Evolutionary conservation across 2,113 vertebrate genomes (phyloP), one percentile per base, ranked within the genome.

Genomic region (Nannospalax galili): DNA sequence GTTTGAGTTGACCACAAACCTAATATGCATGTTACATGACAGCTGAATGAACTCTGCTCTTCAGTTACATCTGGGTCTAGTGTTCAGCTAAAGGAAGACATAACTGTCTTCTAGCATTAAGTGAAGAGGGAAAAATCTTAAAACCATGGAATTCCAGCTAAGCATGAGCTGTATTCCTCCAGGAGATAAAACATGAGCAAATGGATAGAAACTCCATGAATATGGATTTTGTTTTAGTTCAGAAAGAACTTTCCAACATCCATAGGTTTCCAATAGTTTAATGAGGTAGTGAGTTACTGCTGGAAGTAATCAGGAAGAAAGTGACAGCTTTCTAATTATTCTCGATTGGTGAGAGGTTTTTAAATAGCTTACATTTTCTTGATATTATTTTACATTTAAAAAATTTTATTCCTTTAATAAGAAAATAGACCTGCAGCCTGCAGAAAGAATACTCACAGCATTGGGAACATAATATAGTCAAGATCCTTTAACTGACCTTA

Each of bases 121-220:
- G 4, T 65, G 28, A 95, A 67, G 58, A n/a, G 37, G 67, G 52
- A 75, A 86, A 19, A 32, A 28, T 7, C 32, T 79, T 72, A 81
- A 93, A 95, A 67, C 75, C 60, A 48, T 40, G 88, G 72, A 90
- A 91, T 92, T 87, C 81, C 60, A 84, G 64, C 78, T 96, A 77
- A 91, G 84, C 42, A 70, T 70, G 74, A 89, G 37, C 58, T 92
- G 3, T 93, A 69, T 90, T 93, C 65, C 87, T 94, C 62, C n/a
- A 89, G 84, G 67, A 77, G 56, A 92, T 94, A 94, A 95, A 93
- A 69, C 56, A 87, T 52, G 81, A 90, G 48, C 73, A 90, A 86
- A 72, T 73, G 42, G 35, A 42, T 91, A 81, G 65, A 93, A 94
- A 88, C 84, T 26, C 37, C 69, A 85, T 60, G 40, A 91, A 84